phyloP scores from a whole-genome alignment of 2,113 vertebrate species.

The Macquaria ambigua region DNA sequence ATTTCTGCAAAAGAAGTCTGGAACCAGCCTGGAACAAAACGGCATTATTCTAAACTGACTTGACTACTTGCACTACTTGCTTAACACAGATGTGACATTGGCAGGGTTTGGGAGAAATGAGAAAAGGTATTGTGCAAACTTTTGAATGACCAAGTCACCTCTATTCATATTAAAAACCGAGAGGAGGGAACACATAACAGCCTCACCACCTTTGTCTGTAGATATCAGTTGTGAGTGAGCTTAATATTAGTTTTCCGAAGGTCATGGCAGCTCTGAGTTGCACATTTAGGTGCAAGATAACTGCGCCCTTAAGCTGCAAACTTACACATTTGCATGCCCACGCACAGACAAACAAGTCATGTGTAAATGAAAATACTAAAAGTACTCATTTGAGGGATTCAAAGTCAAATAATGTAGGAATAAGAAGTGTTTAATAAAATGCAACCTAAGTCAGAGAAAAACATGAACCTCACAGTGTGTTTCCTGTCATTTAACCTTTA shows the following conservation, averaged over 20 bases:
- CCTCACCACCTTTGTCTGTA: neutral
- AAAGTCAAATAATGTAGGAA: neutral
- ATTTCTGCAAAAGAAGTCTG: too few species aligned
- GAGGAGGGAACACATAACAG: neutral
- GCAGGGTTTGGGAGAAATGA: neutral
- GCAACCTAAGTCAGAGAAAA: neutral
- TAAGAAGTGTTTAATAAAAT: neutral
- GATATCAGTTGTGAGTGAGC: neutral
- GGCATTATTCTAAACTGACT: neutral
- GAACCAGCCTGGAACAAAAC: neutral
- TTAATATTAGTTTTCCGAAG: slow-evolving; percentile 3
- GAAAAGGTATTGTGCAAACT: neutral
- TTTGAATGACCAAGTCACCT: neutral
- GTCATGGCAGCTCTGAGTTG: neutral
- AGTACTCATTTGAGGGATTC: too few species aligned
- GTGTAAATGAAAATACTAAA: too few species aligned
- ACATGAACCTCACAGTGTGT: neutral
- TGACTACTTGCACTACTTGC: neutral
- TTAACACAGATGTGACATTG: neutral
- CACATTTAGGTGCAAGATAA: neutral
- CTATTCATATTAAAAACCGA: neutral
- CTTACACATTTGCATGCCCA: neutral
- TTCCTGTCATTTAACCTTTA: neutral
- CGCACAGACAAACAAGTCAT: neutral
- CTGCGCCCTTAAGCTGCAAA: neutral